These are phyloP conservation scores for Campoplex nolae DNA, from an alignment of 2,888 invertebrate species.

Conservation along the genomic window DNA sequence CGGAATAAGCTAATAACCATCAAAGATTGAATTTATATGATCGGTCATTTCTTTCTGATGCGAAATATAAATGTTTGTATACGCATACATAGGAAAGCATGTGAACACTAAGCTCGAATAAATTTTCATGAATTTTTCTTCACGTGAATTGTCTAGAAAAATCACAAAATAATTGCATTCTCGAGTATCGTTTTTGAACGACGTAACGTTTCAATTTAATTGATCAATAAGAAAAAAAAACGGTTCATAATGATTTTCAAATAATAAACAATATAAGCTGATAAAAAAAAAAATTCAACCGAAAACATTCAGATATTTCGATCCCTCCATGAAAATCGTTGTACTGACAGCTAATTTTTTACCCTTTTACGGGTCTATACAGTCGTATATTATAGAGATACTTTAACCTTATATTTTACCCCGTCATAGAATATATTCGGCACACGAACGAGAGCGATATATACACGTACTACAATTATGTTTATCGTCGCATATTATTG, in stretches of 20 bases:
- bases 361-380: not conserved
- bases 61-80: conserved; percentile 1
- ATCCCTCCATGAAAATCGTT: too few relatives aligned
- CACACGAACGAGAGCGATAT: conserved; percentile 9
- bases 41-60: conserved; percentile 7
- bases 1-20: conserved; percentile 4
- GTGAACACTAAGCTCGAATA: not conserved
- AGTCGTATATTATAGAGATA: not conserved
- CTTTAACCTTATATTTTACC: not conserved
- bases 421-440: conserved; percentile 6
- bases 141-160: too few relatives aligned
- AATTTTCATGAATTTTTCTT: not conserved
- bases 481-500: conserved; percentile 33
- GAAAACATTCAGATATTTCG: too few relatives aligned
- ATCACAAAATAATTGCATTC: too few relatives aligned
- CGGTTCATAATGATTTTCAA: too few relatives aligned
- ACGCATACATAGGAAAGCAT: not conserved
- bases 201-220: too few relatives aligned
- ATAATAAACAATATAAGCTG: too few relatives aligned
- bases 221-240: too few relatives aligned
- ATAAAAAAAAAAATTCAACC: too few relatives aligned
- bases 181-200: too few relatives aligned
- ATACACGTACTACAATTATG: conserved; percentile 29
- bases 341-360: not conserved
- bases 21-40: conserved; percentile 32